These are phyloP conservation scores for Helleia helle DNA, from an alignment of 2,888 invertebrate genomes.

Conservation along the genomic window DNA sequence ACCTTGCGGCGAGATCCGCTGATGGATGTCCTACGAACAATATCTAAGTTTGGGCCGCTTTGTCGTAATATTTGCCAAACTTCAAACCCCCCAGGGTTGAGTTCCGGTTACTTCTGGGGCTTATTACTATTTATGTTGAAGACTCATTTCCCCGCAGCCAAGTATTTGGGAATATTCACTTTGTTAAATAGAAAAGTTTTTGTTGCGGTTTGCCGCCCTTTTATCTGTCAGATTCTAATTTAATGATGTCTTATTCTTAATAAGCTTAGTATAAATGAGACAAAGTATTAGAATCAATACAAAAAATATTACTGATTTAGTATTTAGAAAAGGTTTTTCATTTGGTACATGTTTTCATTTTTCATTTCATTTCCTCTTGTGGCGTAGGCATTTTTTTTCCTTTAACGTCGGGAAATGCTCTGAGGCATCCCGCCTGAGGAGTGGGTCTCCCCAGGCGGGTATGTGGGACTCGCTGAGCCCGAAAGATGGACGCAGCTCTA, in stretches of 20 bases:
- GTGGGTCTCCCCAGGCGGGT: no score
- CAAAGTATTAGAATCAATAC: no score
- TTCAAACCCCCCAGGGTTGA: conserved; percentile 45
- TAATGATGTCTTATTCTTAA: conserved; percentile 1
- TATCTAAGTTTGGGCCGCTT: conserved; percentile 55
- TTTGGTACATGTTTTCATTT: no score
- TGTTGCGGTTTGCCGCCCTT: background rate
- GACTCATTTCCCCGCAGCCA: conserved; percentile 19
- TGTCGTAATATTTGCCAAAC: conserved; percentile 58
- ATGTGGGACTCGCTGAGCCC: no score
- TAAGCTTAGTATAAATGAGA: conserved; percentile 3
- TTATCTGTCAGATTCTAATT: background rate
- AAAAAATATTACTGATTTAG: no score
- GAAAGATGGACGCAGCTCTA: no score
- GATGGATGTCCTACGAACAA: conserved; percentile 53
- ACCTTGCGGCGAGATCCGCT: conserved; percentile 24
- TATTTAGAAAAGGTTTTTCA: no score
- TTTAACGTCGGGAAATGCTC: no score
- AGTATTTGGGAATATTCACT: background rate
- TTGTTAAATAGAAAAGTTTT: background rate
- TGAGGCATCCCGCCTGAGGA: no score
- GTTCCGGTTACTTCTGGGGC: no score
- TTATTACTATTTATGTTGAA: conserved; percentile 63
- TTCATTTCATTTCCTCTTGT: no score
- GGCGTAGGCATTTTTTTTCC: no score